Evolutionary conservation across 2,888 invertebrate species (phyloP), one percentile per base, ranked within the genome.

Genomic region (Drosophila sordidula): DNA sequence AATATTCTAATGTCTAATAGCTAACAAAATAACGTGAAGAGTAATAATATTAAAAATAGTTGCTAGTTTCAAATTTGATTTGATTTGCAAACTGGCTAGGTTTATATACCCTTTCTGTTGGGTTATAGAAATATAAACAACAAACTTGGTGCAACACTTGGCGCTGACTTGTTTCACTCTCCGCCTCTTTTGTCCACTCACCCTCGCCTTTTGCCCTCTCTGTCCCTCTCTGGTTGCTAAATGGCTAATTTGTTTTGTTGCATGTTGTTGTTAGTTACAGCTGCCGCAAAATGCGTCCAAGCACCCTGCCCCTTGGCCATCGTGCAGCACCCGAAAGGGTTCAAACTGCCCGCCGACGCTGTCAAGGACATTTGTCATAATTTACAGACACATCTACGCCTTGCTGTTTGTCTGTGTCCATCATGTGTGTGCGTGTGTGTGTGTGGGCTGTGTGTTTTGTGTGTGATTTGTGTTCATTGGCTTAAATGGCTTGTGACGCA

Each of bases 281-380:
- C 85, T 85, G 86, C 77, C 88, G 69, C 84, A 87, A 55, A 87
- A 68, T 73, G 68, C 54, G 67, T 47, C 52, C 64, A 18, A 25
- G 38, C 8, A 45, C 12, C 25, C 44, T 18, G 22, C 42, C 6
- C n/a, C 52, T 32, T 54, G 52, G 32, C 14, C 42, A 34, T 32
- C 52, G 29, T 22, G 9, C 32, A 39, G 18, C 32, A 36, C 25
- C 45, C 26, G 29, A 87, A 89, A 82, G 80, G 85, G 89, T 85
- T 81, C 63, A 45, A 63, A 68, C 73, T 63, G 73, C 49, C 63
- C 56, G 49, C 45, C 58, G 49, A 52, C 42, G 85, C 80, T 89
- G 89, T 88, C 89, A 78, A 86, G 87, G 87, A 86, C 88, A 86
- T 86, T 86, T 86, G 86, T 86, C 86, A 86, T 86, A 82, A 88